Conservation (phyloP, 2,113 vertebrate species). For the Hippocampus comes region DNA sequence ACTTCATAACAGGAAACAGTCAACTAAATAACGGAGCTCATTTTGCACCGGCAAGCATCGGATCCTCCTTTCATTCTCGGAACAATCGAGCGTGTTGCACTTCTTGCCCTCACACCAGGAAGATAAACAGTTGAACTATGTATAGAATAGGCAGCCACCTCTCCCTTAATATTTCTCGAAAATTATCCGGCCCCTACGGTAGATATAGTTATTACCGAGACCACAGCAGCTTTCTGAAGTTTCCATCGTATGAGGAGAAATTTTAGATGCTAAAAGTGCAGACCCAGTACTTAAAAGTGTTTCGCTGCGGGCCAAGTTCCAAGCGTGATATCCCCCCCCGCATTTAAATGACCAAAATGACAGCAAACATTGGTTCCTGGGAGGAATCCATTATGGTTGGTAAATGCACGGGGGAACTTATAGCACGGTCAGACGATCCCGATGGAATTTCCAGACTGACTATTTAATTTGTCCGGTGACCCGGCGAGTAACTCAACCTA, state of each 20-base stretch:
- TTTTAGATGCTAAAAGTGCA: slow-evolving; percentile 19
- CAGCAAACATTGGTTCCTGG: slow-evolving; percentile 1
- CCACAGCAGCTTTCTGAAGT: slow-evolving; percentile 37
- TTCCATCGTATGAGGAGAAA: slow-evolving; percentile 32
- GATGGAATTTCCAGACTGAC: not conserved
- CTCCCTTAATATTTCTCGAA: slow-evolving; percentile 18
- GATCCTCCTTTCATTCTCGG: slow-evolving; percentile 8
- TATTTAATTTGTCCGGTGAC: not conserved
- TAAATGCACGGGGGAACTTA: not conserved
- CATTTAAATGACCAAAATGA: slow-evolving; percentile 29
- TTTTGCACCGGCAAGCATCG: slow-evolving; percentile 8
- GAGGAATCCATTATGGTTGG: not conserved
- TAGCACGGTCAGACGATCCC: not conserved
- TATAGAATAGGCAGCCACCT: slow-evolving; percentile 18
- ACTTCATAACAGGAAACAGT: slow-evolving; percentile 53
- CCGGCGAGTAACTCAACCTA: not conserved
- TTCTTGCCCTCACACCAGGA: slow-evolving; percentile 6
- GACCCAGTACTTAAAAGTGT: not conserved
- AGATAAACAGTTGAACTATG: slow-evolving; percentile 22
- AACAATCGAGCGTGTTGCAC: not conserved
- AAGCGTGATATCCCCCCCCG: slow-evolving; percentile 17
- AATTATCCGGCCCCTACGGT: slow-evolving; percentile 32
- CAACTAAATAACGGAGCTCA: slow-evolving; percentile 19
- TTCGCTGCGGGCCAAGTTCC: slow-evolving; percentile 17
- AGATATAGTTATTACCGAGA: slow-evolving; percentile 51